A percentile compares a stretch with the other conserved stretches of the same genome.
Evolutionary conservation across 2,113 vertebrate genomes (phyloP).

Genomic region (Dicentrarchus labrax): DNA sequence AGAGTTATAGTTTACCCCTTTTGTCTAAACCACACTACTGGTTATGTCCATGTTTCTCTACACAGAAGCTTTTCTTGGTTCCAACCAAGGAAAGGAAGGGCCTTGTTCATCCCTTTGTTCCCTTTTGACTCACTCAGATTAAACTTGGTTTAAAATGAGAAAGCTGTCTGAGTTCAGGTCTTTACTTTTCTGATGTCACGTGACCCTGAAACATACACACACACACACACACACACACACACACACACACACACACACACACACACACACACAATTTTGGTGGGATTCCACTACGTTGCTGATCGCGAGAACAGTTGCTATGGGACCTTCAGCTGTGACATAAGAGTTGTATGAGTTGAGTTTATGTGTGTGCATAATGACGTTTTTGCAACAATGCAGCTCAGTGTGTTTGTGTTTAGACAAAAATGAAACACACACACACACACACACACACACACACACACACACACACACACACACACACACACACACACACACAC

Average conservation of each 20-base stretch:
- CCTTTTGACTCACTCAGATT: neutral
- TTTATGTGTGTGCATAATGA: conserved; percentile 48
- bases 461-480: neutral
- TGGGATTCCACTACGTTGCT: conserved; percentile 31
- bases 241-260: neutral
- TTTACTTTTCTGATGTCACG: neutral
- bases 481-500: neutral
- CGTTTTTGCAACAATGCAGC: conserved; percentile 21
- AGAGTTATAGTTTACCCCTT: too few species aligned
- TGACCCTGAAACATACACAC: neutral
- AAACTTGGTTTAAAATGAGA: neutral
- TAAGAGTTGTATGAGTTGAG: conserved; percentile 39
- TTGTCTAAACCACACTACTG: too few species aligned
- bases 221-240: conserved; percentile 7
- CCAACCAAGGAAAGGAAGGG: too few species aligned
- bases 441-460: neutral
- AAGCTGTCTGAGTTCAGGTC: neutral
- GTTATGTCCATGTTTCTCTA: too few species aligned
- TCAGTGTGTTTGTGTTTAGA: neutral
- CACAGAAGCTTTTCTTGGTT: too few species aligned
- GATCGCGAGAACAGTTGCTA: conserved; percentile 35
- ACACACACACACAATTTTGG: neutral
- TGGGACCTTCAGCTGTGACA: conserved; percentile 33
- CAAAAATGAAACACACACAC: neutral
- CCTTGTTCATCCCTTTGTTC: too few species aligned